Percentiles rank a stretch among this genome's conserved stretches.
These are phyloP conservation scores for Ptyas mucosa DNA, from an alignment of 2,113 vertebrate genomes.

Conservation along the genomic window DNA sequence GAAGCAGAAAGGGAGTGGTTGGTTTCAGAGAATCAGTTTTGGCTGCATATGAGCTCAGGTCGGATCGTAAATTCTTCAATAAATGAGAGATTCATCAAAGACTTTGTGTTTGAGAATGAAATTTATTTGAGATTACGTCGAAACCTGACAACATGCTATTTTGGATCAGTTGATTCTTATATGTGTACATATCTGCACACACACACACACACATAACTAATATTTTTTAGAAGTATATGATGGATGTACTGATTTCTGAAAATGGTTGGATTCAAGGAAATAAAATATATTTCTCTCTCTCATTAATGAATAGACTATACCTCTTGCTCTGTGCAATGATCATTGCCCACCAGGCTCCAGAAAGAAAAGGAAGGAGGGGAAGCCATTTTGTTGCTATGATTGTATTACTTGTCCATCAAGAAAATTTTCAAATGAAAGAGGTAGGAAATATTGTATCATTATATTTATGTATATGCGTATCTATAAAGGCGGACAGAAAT, in stretches of 20 bases:
- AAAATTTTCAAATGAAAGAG: not conserved
- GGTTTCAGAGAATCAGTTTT: too few relatives aligned
- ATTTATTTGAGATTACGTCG: too few relatives aligned
- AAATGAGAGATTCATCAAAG: too few relatives aligned
- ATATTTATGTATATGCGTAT: not conserved
- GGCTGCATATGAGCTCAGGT: too few relatives aligned
- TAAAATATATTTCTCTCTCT: not conserved
- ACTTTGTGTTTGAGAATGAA: too few relatives aligned
- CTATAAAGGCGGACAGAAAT: not conserved
- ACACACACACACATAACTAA: not conserved
- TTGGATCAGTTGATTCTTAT: not conserved
- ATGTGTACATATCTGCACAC: too few relatives aligned
- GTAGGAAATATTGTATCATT: not conserved
- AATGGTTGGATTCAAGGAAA: not conserved
- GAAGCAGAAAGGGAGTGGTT: too few relatives aligned
- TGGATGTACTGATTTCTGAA: not conserved
- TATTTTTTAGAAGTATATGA: not conserved
- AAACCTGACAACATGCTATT: too few relatives aligned
- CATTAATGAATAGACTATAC: not conserved
- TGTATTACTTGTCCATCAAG: not conserved
- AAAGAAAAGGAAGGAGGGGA: not conserved
- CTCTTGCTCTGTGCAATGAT: not conserved
- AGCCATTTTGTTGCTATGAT: constrained; percentile 7
- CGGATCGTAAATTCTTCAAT: too few relatives aligned
- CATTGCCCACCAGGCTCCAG: not conserved